Evolutionary conservation across 2,113 vertebrate species (phyloP), one percentile per base, ranked within the genome.

Genomic region (Stegastes partitus): DNA sequence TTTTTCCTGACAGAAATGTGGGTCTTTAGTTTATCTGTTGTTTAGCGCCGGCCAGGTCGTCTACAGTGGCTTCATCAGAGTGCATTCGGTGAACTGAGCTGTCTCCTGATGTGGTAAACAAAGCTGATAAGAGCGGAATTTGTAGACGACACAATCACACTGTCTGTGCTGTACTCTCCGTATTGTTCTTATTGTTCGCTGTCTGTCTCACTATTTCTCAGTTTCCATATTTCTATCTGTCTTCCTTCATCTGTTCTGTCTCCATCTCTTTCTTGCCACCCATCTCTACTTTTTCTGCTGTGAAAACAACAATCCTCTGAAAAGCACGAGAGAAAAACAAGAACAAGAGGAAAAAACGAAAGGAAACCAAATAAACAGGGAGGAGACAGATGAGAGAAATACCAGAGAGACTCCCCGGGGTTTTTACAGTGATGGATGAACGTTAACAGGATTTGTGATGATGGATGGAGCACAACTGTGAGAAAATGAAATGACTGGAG

Each of bases 401-500:
- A 51, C 45, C 31, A 19, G 39, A 50, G 39, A 50, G 19, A 59
- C 49, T 74, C 51, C 61, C 67, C 2, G 50, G 51, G 39, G 49
- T 10, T 34, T 73, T 72, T n/a, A 31, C 44, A 15, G 25, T 34
- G 68, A 78, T 47, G 54, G 59, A 68, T 73, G 74, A 65, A 45
- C 49, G 65, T 25, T 66, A 64, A 70, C 70, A 45, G 66, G 66
- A 82, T 80, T 58, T 53, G 18, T 51, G 23, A 71, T 75, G 78
- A 84, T 65, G 39, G 62, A 78, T 84, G 68, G 25, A 49, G 63
- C 62, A 14, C 18, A 45, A 70, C 65, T 22, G 28, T 55, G 49
- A 74, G 71, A 74, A 83, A 81, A 82, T 53, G 4, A 84, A 75
- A 81, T 1, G 44, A 18, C 63, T 72, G 67, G 67, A 74, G 21